Conservation (phyloP, 2,797 vertebrate genomes). For the Enteromius thamalakanensis region DNA sequence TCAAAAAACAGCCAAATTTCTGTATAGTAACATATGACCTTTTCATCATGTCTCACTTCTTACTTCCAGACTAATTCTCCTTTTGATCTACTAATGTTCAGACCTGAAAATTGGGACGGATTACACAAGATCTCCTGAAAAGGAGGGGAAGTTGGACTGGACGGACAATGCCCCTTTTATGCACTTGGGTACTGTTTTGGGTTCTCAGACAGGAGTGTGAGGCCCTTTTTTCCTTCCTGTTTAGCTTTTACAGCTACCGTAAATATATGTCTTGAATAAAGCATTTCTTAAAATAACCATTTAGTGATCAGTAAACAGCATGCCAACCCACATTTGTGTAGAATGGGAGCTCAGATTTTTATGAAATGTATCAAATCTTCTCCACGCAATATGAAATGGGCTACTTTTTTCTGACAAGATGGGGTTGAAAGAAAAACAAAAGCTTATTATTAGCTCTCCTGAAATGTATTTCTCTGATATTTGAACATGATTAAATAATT, state of each 20-base stretch:
- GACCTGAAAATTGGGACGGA: slow-evolving; percentile 19
- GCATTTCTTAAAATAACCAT: slow-evolving; percentile 52
- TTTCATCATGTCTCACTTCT: background rate
- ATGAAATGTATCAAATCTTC: background rate
- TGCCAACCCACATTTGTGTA: slow-evolving; percentile 36
- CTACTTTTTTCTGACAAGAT: background rate
- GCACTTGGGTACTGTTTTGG: slow-evolving; percentile 40
- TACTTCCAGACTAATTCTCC: background rate
- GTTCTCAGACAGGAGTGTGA: slow-evolving; percentile 45
- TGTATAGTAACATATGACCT: background rate
- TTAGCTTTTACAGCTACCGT: slow-evolving; percentile 37
- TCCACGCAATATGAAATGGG: background rate
- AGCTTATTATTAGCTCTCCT: background rate
- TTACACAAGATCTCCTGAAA: slow-evolving; percentile 31
- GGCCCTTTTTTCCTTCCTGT: slow-evolving; percentile 14
- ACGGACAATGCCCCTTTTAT: slow-evolving; percentile 51
- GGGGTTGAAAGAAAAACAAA: background rate
- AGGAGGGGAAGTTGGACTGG: slow-evolving; percentile 36
- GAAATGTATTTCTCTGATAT: background rate
- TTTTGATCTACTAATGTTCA: slow-evolving; percentile 31
- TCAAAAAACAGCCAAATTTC: slow-evolving; percentile 31
- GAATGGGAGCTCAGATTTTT: slow-evolving; percentile 33
- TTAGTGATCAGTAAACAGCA: slow-evolving; percentile 53
- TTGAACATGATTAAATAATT: background rate
- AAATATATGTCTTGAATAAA: slow-evolving; percentile 58